Base-by-base conservation (phyloP, 2,113 vertebrate species). In the Zosterops japonicus region DNA sequence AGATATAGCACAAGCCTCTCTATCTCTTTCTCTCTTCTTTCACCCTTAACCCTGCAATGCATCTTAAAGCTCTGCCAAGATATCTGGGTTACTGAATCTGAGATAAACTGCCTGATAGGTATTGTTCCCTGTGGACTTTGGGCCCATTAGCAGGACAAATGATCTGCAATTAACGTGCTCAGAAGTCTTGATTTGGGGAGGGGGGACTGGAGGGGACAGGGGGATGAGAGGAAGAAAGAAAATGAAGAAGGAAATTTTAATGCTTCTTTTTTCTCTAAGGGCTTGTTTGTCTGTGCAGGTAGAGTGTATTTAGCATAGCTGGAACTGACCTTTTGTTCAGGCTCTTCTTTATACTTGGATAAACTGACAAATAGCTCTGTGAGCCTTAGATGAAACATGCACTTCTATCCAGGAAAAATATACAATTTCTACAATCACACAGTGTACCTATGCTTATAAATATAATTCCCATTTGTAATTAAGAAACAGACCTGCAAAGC, bases 121-220 rank as follows among this genome's bases (percentile, higher is more conserved):
- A 60, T 18, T 93, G 67, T 63, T 91, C 93, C 92, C 90, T 63
- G 59, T 42, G 87, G 87, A 88, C 77, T 88, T 77, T 80, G 67
- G 67, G 78, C n/a, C 63, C 82, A 94, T 95, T 96, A 95, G 93
- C 57, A 87, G 85, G 90, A 90, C 91, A 96, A 95, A 90, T 93
- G 82, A 95, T 93, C 67, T 90, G 82, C 87, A 94, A 59, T 86
- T 83, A 88, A 91, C 0, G 0, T 59, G 79, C 82, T 91, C 75
- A 49, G 75, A 90, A 85, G 52, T 59, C 56, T 88, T 63, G 42
- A 86, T 77, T 77, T 76, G 61, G 69, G 27, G 12, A 33, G 18
- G 17, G 23, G 9, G 31, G 15, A 5, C 8, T 3, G 8, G 13
- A n/a, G 11, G 29, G 12, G n/a, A 36, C 5, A 7, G 6, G 10